Percentiles rank a stretch among this genome's conserved stretches.
Conservation (phyloP, 2,113 vertebrate genomes). For the Sisor rabdophorus region DNA sequence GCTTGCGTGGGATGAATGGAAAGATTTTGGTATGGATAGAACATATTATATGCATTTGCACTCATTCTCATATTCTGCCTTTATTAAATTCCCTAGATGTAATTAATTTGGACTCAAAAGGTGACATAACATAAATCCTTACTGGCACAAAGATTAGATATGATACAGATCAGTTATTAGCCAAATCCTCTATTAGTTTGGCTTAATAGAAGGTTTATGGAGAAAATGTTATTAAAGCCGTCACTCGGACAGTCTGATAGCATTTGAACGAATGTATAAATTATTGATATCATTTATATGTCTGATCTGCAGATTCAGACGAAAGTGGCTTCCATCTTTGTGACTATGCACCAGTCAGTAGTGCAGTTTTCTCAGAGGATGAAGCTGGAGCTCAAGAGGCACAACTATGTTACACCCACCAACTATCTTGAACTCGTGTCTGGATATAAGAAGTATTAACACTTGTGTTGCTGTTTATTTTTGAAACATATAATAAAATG, state of each 20-base stretch:
- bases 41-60: too few species aligned
- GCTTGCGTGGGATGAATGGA: too few species aligned
- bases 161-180: neutral
- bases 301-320: constrained; percentile 69
- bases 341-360: constrained; percentile 84
- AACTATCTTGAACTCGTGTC: constrained; percentile 89
- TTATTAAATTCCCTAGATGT: too few species aligned
- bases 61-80: too few species aligned
- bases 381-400: constrained; percentile 75
- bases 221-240: neutral
- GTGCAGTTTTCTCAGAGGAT: constrained; percentile 75
- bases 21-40: too few species aligned
- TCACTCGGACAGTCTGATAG: neutral
- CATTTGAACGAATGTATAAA: neutral
- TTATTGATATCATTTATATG: constrained; percentile 1
- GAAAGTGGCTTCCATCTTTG: constrained; percentile 79
- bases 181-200: neutral
- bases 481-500: neutral
- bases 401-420: constrained; percentile 85
- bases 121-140: neutral
- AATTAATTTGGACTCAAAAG: neutral
- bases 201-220: neutral
- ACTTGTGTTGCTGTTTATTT: neutral
- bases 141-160: neutral
- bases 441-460: constrained; percentile 82